These are phyloP conservation scores for Oxytorus armatus DNA, from an alignment of 2,888 invertebrate species.

Conservation along the genomic window DNA sequence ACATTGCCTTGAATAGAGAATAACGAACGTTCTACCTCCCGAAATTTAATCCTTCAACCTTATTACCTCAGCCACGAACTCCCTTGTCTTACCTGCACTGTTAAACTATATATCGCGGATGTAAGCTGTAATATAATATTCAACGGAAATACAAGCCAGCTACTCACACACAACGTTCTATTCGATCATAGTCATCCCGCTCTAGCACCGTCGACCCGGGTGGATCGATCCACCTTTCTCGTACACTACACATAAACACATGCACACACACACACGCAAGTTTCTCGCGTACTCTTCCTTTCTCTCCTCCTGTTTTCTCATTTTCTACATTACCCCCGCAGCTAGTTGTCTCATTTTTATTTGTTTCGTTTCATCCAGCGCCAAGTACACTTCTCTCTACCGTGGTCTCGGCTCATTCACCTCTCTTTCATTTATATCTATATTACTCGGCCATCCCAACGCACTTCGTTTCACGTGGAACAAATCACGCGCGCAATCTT, in stretches of 20 bases:
- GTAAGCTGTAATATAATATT: not conserved
- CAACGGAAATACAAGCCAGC: slow-evolving; percentile 12
- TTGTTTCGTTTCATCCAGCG: slow-evolving; percentile 38
- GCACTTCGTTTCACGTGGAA: not conserved
- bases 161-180: not conserved
- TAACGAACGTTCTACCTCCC: slow-evolving; percentile 31
- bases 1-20: slow-evolving; percentile 48
- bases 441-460: slow-evolving; percentile 10
- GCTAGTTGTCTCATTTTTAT: slow-evolving; percentile 28
- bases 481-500: not conserved
- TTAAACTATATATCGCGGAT: not conserved
- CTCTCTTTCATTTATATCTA: slow-evolving; percentile 29
- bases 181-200: slow-evolving; percentile 34
- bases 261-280: slow-evolving; percentile 2
- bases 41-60: slow-evolving; percentile 42
- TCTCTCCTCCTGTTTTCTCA: slow-evolving; percentile 26
- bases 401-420: slow-evolving; percentile 15
- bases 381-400: slow-evolving; percentile 24
- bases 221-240: slow-evolving; percentile 33
- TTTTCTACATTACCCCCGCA: slow-evolving; percentile 23
- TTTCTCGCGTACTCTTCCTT: not conserved
- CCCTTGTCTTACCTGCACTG: not conserved
- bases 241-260: slow-evolving; percentile 8
- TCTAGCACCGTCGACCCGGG: slow-evolving; percentile 1
- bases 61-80: slow-evolving; percentile 13